Base-by-base conservation (phyloP, 2,888 invertebrate genomes). In the Tachina fera region DNA sequence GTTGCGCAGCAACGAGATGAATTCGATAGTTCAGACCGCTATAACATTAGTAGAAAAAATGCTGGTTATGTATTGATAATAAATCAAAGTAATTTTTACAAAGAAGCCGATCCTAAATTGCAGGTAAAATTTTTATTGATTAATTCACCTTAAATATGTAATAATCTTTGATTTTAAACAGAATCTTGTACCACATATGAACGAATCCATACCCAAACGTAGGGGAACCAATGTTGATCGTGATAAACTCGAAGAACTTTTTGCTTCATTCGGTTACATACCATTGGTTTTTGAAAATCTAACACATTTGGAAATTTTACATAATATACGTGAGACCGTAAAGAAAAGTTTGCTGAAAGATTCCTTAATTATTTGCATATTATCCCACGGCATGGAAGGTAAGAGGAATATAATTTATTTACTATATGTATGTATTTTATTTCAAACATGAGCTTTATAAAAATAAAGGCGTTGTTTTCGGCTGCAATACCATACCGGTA, bases 401-500 rank as follows among this genome's bases (percentile, higher is more conserved):
- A 83, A 81, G 56, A 2, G 1, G 3, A 22, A 13, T 19, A 70
- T 47, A n/a, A 14, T 31, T 53, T 67, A 47, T 71, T 16, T 47
- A 16, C 47, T 1, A 22, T 14, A n/a, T n/a, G n/a, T n/a, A n/a
- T n/a, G 13, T 47, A 1, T 9, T 22, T 47, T 45, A 45, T 9
- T 45, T 16, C 9, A 31, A 31, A 31, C 5, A 6, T 31, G 31
- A 31, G 3, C 6, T 22, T 19, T 65, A 22, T 61, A 39, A 9
- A 45, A 53, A 16, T 16, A 14, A 71, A 90, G 94, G 94, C 39
- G 90, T 92, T 2, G 91, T 95, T 13, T 94, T 93, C 87, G 94
- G 94, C 1, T 90, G 91, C 0, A 93, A 94, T 75, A 93, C 94
- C 87, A 91, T 94, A 53, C 91, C 93, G 0, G 90, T 94, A 1